Evolutionary conservation across 2,797 vertebrate species (phyloP).

Genomic region (Sebastes elongatus): DNA sequence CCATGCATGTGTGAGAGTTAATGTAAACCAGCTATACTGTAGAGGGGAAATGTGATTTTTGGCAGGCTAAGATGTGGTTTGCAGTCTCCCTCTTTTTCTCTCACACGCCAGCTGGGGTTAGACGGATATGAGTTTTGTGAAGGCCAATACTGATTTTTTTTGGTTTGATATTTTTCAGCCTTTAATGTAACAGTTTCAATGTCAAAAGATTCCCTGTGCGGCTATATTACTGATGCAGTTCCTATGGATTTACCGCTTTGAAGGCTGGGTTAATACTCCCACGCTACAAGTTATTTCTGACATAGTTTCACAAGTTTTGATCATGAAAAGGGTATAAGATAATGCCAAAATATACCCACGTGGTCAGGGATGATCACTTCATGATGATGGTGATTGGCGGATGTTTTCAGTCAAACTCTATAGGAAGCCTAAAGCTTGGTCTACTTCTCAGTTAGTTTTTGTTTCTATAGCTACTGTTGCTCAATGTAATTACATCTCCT

Average conservation of each 20-base stretch:
- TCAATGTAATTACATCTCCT: background rate
- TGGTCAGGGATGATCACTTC: background rate
- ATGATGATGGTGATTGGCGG: background rate
- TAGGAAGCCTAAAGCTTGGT: background rate
- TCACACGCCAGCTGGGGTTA: conserved; percentile 62
- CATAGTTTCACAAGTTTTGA: background rate
- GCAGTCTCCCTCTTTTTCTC: conserved; percentile 64
- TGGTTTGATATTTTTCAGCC: conserved; percentile 37
- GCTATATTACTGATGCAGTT: background rate
- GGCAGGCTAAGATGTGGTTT: conserved; percentile 72
- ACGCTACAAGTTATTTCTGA: background rate
- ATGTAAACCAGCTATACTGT: conserved; percentile 77
- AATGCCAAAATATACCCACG: background rate
- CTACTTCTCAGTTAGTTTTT: background rate
- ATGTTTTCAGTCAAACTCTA: background rate
- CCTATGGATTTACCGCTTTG: background rate
- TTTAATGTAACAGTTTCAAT: conserved; percentile 25
- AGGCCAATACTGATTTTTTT: conserved; percentile 51
- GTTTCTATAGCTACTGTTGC: background rate
- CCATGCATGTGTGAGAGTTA: conserved; percentile 72
- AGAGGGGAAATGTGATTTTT: conserved; percentile 78
- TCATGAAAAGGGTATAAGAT: background rate
- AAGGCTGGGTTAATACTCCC: background rate
- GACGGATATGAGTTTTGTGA: conserved; percentile 55
- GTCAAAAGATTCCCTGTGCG: conserved; percentile 13